phyloP scores from a whole-genome alignment of 2,888 invertebrate species.

The Eudemis profundana region DNA sequence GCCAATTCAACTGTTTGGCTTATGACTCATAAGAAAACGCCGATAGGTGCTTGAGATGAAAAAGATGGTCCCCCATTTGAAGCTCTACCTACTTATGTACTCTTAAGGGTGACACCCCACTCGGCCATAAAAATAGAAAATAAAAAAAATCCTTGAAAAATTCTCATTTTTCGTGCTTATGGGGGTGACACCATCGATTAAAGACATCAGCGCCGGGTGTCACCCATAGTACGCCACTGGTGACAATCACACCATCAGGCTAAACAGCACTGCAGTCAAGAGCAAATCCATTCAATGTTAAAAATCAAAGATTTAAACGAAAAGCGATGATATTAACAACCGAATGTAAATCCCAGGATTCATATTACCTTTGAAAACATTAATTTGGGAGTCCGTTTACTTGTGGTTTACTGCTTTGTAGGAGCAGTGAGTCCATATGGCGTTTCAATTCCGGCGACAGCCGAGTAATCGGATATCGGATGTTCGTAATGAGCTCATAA shows the following conservation, averaged over 20 bases:
- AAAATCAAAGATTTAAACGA: neutral
- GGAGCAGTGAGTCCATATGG: conserved; percentile 33
- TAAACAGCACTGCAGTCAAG: too few relatives aligned
- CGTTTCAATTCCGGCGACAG: conserved; percentile 26
- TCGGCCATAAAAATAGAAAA: too few relatives aligned
- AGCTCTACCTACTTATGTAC: too few relatives aligned
- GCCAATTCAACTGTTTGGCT: neutral
- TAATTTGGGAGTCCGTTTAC: conserved; percentile 32
- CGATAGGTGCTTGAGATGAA: neutral
- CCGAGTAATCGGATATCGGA: conserved; percentile 38
- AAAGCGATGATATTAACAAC: conserved; percentile 4
- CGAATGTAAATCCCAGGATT: neutral
- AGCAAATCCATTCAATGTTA: too few relatives aligned
- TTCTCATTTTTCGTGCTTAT: too few relatives aligned
- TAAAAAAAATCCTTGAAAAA: too few relatives aligned
- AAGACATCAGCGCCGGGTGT: too few relatives aligned
- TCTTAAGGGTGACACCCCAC: too few relatives aligned
- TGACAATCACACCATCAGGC: too few relatives aligned
- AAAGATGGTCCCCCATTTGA: neutral
- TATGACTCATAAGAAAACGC: neutral
- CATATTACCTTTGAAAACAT: conserved; percentile 7
- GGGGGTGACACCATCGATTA: too few relatives aligned
- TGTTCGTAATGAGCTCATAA: conserved; percentile 43
- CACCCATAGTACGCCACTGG: too few relatives aligned
- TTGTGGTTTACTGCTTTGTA: conserved; percentile 1